Conservation (phyloP, 2,797 vertebrate species). For the Chaunax sp. region DNA sequence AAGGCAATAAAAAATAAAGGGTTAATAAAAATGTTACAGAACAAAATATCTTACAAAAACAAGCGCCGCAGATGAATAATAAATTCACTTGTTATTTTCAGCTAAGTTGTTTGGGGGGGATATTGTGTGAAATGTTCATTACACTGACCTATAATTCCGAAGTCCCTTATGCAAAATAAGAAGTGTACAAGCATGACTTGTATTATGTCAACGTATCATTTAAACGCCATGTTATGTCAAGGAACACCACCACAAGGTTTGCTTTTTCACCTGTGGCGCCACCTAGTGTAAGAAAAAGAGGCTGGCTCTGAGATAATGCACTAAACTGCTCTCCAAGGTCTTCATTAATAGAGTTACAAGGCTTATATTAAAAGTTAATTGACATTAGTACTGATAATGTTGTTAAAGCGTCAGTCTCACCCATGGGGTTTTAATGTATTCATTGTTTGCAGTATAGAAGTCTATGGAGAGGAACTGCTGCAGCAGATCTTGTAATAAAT, state of each 20-base stretch:
- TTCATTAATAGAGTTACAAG: neutral
- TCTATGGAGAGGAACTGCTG: neutral
- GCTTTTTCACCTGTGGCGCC: constrained; percentile 44
- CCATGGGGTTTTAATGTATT: neutral
- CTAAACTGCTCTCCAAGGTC: neutral
- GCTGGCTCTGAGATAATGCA: too few species aligned
- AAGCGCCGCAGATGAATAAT: too few species aligned
- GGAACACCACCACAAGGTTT: neutral
- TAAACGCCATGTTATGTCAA: constrained; percentile 20
- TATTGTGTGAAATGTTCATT: too few species aligned
- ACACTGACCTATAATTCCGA: too few species aligned
- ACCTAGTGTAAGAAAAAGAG: constrained; percentile 49
- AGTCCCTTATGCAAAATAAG: too few species aligned
- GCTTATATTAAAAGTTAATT: neutral
- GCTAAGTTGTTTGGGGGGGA: too few species aligned
- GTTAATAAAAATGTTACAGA: too few species aligned
- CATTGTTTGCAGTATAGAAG: neutral
- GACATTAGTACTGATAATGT: neutral
- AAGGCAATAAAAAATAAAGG: too few species aligned
- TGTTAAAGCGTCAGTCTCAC: neutral
- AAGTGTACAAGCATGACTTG: neutral
- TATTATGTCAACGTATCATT: constrained; percentile 20
- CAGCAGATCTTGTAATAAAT: neutral
- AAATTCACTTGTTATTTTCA: too few species aligned
- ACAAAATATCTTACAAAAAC: too few species aligned